Evolutionary conservation across 2,113 vertebrate species (phyloP), one percentile per base, ranked within the genome.

Genomic region (Sciurus niger): DNA sequence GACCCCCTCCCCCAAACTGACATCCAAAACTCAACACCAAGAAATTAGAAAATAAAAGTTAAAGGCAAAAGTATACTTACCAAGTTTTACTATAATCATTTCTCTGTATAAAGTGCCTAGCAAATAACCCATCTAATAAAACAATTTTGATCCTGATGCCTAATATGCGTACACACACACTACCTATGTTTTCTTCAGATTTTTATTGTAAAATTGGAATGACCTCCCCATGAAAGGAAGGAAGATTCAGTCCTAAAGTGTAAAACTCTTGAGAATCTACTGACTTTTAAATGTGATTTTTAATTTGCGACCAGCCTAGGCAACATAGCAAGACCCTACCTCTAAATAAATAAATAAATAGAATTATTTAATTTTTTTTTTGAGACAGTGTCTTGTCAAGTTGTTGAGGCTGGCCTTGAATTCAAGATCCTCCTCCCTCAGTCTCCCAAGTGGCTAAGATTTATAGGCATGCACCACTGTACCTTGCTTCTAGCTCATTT

Each of bases 261-360:
- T 67, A 88, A 95, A 95, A 93, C 14, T 48, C 46, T 80, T 70
- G 48, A 53, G n/a, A 93, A 88, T 87, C 24, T 18, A 90, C 90
- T 92, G 68, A 32, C 58, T 79, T 65, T 88, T 70, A 51, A 88
- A 68, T 55, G 8, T 79, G 16, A 20, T 92, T 82, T 88, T 83
- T 68, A 67, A 79, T 37, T 86, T 24, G 34, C 37, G 34, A 40
- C 2, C 3, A 72, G 14, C 43, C 43, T 68, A 30, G 43, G 28
- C 63, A 85, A 51, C 18, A 67, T 34, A 85, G 40, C 5, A 37
- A 86, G 14, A 51, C 17, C 25, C 67, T 11, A 3, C 37, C 67
- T 25, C 73, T 40, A 43, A 74, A 74, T 74, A 43, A 85, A 51
- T 55, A 55, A 18, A 55, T 18, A 40, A 40, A 40, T 40, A 40